phyloP scores from a whole-genome alignment of 2,797 vertebrate species.

The Lycodopsis pacificus region DNA sequence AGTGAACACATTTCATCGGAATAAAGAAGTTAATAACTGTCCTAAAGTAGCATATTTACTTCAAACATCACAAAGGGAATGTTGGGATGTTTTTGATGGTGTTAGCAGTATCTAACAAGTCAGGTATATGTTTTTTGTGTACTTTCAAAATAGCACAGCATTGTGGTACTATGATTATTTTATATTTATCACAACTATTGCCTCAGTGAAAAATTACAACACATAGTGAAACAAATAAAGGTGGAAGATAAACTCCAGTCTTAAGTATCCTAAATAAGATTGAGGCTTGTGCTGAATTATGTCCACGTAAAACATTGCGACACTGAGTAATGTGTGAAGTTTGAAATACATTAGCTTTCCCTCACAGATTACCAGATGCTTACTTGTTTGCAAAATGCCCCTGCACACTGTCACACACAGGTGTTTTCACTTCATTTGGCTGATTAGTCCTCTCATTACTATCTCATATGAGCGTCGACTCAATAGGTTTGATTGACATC shows the following conservation, averaged over 20 bases:
- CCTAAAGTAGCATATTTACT: neutral
- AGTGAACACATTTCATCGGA: conserved; percentile 10
- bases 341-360: neutral
- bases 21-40: conserved; percentile 7
- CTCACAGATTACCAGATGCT: neutral
- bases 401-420: neutral
- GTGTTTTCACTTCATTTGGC: neutral
- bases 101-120: neutral
- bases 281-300: neutral
- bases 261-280: neutral
- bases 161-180: neutral
- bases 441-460: conserved; percentile 1
- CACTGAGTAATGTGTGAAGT: neutral
- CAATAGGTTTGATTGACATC: too few species aligned
- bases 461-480: too few species aligned
- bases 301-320: neutral
- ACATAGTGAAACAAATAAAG: neutral
- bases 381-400: neutral
- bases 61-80: neutral
- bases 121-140: neutral
- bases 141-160: neutral
- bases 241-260: too few species aligned
- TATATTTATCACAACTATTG: neutral
- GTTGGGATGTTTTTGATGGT: neutral
- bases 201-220: neutral